Percentiles rank a stretch among this genome's conserved stretches.
phyloP scores from a whole-genome alignment of 2,888 invertebrate genomes.

The Gerosis bhagava region DNA sequence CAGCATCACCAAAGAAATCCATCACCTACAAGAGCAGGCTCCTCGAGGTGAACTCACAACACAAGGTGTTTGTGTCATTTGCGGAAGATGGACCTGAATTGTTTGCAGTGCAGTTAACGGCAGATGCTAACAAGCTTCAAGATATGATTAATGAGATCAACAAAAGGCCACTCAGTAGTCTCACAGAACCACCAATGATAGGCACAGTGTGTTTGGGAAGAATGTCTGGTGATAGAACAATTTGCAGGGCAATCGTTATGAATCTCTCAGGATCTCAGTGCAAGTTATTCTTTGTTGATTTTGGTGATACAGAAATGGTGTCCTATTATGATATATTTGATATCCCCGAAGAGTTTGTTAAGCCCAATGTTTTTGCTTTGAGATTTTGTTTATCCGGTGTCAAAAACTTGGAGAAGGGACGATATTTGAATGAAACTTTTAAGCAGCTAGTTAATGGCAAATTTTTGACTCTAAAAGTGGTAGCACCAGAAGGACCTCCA shows the following conservation, averaged over 20 bases:
- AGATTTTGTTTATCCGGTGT: slow-evolving; percentile 88
- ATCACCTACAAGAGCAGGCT: slow-evolving; percentile 78
- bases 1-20: slow-evolving; percentile 63
- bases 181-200: slow-evolving; percentile 86
- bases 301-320: slow-evolving; percentile 89
- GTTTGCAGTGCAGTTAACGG: slow-evolving; percentile 88
- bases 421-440: slow-evolving; percentile 86
- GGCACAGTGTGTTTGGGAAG: slow-evolving; percentile 90
- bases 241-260: slow-evolving; percentile 90
- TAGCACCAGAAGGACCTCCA: slow-evolving; percentile 86
- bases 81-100: slow-evolving; percentile 91
- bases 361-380: slow-evolving; percentile 88
- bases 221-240: slow-evolving; percentile 85
- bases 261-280: slow-evolving; percentile 87
- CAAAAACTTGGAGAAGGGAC: slow-evolving; percentile 82
- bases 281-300: slow-evolving; percentile 91
- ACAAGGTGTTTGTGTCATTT: slow-evolving; percentile 88
- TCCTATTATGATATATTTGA: slow-evolving; percentile 88
- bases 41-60: slow-evolving; percentile 74
- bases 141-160: slow-evolving; percentile 89
- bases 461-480: slow-evolving; percentile 84
- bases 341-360: slow-evolving; percentile 87
- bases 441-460: slow-evolving; percentile 85
- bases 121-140: slow-evolving; percentile 82
- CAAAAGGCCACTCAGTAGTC: slow-evolving; percentile 80